phyloP scores from a whole-genome alignment of 2,888 invertebrate species.

The Lucinisca nassula region DNA sequence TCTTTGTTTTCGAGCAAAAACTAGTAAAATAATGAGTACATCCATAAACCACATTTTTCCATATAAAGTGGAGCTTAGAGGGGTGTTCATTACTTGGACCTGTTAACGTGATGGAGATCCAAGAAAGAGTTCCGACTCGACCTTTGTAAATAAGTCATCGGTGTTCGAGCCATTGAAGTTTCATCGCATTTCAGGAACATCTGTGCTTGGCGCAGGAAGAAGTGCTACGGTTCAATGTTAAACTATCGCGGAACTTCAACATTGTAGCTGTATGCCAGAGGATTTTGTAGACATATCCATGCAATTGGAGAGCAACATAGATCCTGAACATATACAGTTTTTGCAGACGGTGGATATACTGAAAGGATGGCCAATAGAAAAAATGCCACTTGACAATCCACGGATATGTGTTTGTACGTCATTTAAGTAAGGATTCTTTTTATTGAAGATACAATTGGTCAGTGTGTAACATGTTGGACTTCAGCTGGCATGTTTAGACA shows the following conservation, averaged over 20 bases:
- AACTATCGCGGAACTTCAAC: constrained; percentile 89
- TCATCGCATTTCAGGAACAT: too few relatives aligned
- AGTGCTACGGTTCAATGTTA: constrained; percentile 87
- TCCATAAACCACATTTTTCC: too few relatives aligned
- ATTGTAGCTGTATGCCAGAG: constrained; percentile 91
- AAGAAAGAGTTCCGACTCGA: too few relatives aligned
- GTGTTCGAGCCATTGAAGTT: too few relatives aligned
- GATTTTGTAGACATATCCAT: constrained; percentile 90
- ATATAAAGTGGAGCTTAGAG: too few relatives aligned
- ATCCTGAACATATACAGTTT: constrained; percentile 86
- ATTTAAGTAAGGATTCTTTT: constrained; percentile 80
- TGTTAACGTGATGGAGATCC: too few relatives aligned
- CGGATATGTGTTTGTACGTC: constrained; percentile 86
- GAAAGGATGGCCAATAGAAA: constrained; percentile 84
- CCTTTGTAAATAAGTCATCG: too few relatives aligned
- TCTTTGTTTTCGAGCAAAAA: too few relatives aligned
- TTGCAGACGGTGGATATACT: constrained; percentile 81
- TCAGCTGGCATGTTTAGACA: too few relatives aligned
- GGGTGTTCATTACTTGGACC: too few relatives aligned
- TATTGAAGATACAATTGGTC: not conserved
- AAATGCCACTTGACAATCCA: constrained; percentile 85
- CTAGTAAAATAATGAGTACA: too few relatives aligned
- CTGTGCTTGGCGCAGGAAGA: constrained; percentile 85
- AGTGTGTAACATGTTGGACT: too few relatives aligned
- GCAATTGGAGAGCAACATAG: constrained; percentile 81